Conservation (phyloP, 1,140 invertebrate genomes). For the Spodoptera frugiperda region DNA sequence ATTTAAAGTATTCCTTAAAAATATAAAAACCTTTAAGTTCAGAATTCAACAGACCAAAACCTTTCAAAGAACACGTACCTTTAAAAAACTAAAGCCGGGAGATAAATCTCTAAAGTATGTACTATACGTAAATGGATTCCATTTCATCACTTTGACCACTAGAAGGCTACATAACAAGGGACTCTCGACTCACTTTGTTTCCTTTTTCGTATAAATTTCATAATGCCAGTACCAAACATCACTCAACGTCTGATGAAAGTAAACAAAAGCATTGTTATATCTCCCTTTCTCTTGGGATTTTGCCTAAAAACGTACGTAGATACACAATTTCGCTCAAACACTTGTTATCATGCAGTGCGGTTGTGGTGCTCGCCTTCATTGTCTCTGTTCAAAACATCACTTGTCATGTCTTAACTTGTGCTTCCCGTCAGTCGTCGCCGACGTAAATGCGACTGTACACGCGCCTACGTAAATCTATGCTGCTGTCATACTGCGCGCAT, state of each 20-base stretch:
- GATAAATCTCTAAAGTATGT: slow-evolving; percentile 2
- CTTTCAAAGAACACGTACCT: no score
- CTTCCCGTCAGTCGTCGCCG: slow-evolving; percentile 1
- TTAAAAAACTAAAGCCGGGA: no score
- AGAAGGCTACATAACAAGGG: slow-evolving; percentile 32
- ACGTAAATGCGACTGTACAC: slow-evolving; percentile 14
- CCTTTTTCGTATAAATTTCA: slow-evolving; percentile 43
- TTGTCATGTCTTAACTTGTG: slow-evolving; percentile 41
- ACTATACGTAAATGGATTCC: slow-evolving; percentile 23
- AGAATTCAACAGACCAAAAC: no score
- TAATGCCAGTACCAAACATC: slow-evolving; percentile 45
- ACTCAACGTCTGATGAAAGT: slow-evolving; percentile 48
- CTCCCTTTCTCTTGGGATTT: slow-evolving; percentile 41
- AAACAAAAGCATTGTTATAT: slow-evolving; percentile 53
- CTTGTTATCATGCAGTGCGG: slow-evolving; percentile 43
- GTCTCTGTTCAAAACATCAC: slow-evolving; percentile 49
- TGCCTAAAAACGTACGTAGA: slow-evolving; percentile 42
- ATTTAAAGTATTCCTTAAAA: no score
- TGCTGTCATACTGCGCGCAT: background rate
- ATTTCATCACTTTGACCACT: slow-evolving; percentile 32
- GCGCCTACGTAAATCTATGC: slow-evolving; percentile 5
- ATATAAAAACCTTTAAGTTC: no score
- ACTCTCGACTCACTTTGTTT: slow-evolving; percentile 29
- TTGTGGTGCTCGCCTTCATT: slow-evolving; percentile 42
- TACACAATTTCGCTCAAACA: slow-evolving; percentile 47